Base-by-base conservation (phyloP, 2,797 vertebrate species). In the Knipowitschia caucasica region DNA sequence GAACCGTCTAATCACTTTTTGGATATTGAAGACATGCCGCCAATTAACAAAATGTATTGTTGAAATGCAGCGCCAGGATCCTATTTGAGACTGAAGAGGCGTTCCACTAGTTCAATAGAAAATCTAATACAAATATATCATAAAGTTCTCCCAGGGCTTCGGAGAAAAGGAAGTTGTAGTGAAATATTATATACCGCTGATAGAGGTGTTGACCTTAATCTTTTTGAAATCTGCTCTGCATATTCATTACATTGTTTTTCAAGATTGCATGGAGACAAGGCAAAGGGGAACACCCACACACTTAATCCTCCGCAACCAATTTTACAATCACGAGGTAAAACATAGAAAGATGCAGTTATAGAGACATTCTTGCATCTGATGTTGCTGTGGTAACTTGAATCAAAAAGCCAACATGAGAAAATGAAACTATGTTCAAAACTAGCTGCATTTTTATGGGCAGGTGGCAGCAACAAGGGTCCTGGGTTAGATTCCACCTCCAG, bases 1-100 rank as follows among this genome's bases (percentile, higher is more conserved):
- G 11, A 26, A 47, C 47, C 30, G 59, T 17, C 11, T 50, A 63
- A 65, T 73, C 5, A 58, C 59, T 49, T 54, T 68, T 52, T 59
- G 63, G 42, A 56, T 58, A 52, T 42, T 40, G 57, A 57, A 66
- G 59, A 35, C 51, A 64, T 31, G 66, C 34, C 54, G 53, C 44
- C 50, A 56, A 61, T 61, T 72, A 56, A 35, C 53, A 14, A n/a
- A 56, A 61, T 21, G 34, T 26, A 61, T 50, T 53, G 50, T 47
- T 29, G 27, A 59, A 47, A 62, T 38, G 55, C 50, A 38, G 49
- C 53, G 46, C 24, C 40, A 51, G 50, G 40, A 56, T 51, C 55
- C 4, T 10, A 7, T 21, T 53, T 50, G 51, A 20, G 45, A 42
- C 27, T 6, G 42, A 55, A 9, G n/a, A 57, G 42, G 44, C 45